phyloP scores from a whole-genome alignment of 2,888 invertebrate genomes.

The Slavum lentiscoides region DNA sequence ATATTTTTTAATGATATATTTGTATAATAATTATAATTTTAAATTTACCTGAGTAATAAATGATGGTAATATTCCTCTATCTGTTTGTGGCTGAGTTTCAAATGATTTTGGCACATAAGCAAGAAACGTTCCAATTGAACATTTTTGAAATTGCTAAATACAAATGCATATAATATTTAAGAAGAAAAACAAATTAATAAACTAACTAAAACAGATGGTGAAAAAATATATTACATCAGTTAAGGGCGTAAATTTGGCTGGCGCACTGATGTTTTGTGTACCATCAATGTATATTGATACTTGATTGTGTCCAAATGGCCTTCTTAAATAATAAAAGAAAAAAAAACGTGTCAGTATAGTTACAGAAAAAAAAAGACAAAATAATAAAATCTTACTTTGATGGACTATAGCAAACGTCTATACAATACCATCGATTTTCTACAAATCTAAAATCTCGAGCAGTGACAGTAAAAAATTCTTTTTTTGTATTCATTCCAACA shows the following conservation, averaged over 20 bases:
- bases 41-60: constrained; percentile 56
- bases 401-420: constrained; percentile 62
- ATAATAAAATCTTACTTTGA: constrained; percentile 57
- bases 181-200: neutral
- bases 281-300: constrained; percentile 67
- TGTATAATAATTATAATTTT: neutral
- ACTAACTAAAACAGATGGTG: neutral
- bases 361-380: neutral
- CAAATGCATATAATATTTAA: constrained; percentile 9
- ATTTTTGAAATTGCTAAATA: constrained; percentile 34
- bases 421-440: constrained; percentile 66
- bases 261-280: constrained; percentile 63
- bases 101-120: constrained; percentile 27
- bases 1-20: neutral
- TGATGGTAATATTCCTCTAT: constrained; percentile 56
- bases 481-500: constrained; percentile 64
- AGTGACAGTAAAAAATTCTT: constrained; percentile 65
- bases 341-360: neutral
- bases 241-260: constrained; percentile 65
- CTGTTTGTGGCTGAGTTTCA: constrained; percentile 37
- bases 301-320: constrained; percentile 67
- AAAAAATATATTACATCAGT: constrained; percentile 62
- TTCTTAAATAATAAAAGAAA: constrained; percentile 58
- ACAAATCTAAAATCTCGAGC: constrained; percentile 61
- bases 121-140: constrained; percentile 45